Percentiles rank a stretch among this genome's conserved stretches.
Evolutionary conservation across 2,888 invertebrate genomes (phyloP).

Genomic region (Philonicus albiceps): DNA sequence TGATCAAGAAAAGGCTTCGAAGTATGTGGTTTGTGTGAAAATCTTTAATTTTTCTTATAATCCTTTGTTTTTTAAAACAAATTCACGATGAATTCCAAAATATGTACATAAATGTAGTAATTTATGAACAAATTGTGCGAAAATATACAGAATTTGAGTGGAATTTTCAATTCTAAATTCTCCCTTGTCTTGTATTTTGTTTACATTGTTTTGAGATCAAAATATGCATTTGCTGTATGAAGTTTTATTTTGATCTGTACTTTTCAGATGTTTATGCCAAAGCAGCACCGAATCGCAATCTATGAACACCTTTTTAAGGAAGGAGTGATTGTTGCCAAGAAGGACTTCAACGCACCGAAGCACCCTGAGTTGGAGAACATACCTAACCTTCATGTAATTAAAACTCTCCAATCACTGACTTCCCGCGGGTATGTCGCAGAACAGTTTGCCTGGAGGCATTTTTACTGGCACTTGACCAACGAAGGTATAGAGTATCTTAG

Average conservation of each 20-base stretch:
- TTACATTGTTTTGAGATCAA: not conserved
- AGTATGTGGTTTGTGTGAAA: conserved; percentile 57
- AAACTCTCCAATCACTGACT: conserved; percentile 95
- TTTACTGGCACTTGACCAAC: conserved; percentile 97
- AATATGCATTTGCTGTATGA: not conserved
- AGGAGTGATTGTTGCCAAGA: conserved; percentile 99
- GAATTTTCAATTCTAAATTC: not conserved
- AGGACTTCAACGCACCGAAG: conserved; percentile 97
- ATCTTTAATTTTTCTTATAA: conserved; percentile 53
- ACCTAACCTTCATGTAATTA: conserved; percentile 98
- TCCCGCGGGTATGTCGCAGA: conserved; percentile 98
- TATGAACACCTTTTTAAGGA: conserved; percentile 99
- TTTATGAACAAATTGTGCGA: not conserved
- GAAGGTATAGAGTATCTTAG: conserved; percentile 97
- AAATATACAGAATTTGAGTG: not conserved
- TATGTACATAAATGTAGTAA: not conserved
- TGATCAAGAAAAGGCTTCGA: conserved; percentile 58
- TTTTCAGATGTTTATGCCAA: conserved; percentile 99
- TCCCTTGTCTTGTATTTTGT: not conserved
- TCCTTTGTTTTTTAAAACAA: conserved; percentile 44
- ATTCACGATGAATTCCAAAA: not conserved
- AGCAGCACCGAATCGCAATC: conserved; percentile 94
- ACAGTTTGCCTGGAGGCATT: conserved; percentile 99
- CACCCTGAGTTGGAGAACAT: conserved; percentile 95
- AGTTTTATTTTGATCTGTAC: conserved; percentile 48